phyloP scores from a whole-genome alignment of 2,888 invertebrate species.

The Cordilura impudica region DNA sequence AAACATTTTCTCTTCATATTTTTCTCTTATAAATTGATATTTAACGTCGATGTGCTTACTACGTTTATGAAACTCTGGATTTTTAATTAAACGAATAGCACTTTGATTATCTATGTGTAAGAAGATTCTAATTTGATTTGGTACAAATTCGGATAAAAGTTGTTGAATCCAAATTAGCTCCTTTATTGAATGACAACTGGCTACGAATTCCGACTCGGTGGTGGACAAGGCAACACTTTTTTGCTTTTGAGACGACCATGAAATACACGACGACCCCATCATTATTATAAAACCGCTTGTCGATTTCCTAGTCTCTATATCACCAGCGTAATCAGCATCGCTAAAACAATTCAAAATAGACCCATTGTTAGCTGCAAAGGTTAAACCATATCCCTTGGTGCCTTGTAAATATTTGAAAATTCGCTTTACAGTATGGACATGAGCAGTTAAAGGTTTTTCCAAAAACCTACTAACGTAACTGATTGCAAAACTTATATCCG shows the following conservation, averaged over 20 bases:
- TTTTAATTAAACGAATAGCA: conserved; percentile 29
- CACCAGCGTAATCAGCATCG: conserved; percentile 50
- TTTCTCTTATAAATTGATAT: conserved; percentile 39
- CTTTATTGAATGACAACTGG: conserved; percentile 42
- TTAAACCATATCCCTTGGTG: too few species aligned
- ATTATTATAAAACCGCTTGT: conserved; percentile 43
- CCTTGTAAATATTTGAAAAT: too few species aligned
- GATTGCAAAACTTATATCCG: conserved; percentile 33
- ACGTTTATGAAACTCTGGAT: conserved; percentile 33
- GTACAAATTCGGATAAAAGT: conserved; percentile 30
- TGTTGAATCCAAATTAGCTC: conserved; percentile 46
- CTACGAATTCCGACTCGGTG: conserved; percentile 43
- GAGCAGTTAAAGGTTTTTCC: conserved; percentile 25
- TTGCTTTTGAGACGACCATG: conserved; percentile 49
- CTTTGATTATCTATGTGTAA: conserved; percentile 32
- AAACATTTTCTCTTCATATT: conserved; percentile 41
- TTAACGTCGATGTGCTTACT: neutral
- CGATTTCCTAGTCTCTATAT: conserved; percentile 29
- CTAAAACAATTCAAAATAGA: conserved; percentile 43
- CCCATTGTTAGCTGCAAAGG: conserved; percentile 12
- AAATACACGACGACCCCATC: conserved; percentile 32
- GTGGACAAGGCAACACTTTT: conserved; percentile 46
- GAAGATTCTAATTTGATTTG: neutral
- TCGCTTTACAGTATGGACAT: conserved; percentile 31
- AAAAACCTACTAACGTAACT: conserved; percentile 35